These are phyloP conservation scores for Drosophila setosimentum DNA, from an alignment of 2,888 invertebrate genomes.

Conservation along the genomic window DNA sequence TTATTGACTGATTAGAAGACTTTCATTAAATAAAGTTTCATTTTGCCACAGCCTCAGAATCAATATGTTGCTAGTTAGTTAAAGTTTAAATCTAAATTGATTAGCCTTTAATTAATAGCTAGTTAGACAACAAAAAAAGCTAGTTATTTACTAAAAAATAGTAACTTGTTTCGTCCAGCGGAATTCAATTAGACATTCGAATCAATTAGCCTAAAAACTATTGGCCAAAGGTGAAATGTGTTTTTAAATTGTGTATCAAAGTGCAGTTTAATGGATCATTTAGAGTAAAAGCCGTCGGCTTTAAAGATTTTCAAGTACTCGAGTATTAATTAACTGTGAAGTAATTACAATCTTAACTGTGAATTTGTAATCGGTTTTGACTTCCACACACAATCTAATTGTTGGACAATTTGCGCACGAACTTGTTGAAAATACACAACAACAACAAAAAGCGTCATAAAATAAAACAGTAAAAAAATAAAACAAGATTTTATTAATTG, in stretches of 20 bases:
- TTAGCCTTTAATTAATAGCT: not conserved
- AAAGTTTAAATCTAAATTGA: not conserved
- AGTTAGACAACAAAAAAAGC: not conserved
- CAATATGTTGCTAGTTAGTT: not conserved
- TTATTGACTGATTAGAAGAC: not conserved
- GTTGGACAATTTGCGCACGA: conserved; percentile 18
- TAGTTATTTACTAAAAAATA: not conserved
- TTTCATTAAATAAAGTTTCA: not conserved
- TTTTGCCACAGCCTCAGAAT: not conserved
- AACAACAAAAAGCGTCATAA: not conserved
- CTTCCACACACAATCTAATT: conserved; percentile 18
- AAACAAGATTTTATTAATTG: conserved; percentile 49
- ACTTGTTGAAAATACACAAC: conserved; percentile 2
- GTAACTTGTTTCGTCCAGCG: not conserved
- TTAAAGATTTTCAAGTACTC: not conserved
- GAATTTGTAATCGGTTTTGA: not conserved
- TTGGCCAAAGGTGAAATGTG: not conserved
- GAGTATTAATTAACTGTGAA: not conserved
- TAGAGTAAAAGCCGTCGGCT: conserved; percentile 8
- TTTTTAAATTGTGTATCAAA: not conserved
- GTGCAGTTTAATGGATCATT: conserved; percentile 4
- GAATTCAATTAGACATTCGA: not conserved
- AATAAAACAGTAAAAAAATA: not conserved
- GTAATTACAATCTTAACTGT: not conserved
- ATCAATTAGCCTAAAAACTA: not conserved